Percentiles rank a stretch among this genome's conserved stretches.
phyloP scores from a whole-genome alignment of 2,888 invertebrate species.

The Chrysolina haemoptera region DNA sequence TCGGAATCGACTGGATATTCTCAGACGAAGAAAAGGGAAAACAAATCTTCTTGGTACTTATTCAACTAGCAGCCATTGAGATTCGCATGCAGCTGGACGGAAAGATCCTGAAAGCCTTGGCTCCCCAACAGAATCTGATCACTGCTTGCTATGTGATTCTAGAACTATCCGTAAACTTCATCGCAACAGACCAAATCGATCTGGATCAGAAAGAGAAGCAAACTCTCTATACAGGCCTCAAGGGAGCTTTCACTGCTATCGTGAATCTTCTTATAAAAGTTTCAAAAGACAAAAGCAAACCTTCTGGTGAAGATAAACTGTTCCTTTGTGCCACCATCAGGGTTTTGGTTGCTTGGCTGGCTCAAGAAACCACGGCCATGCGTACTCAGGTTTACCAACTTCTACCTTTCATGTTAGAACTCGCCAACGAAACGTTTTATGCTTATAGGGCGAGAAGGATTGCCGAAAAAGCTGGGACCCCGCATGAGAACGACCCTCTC shows the following conservation, averaged over 20 bases:
- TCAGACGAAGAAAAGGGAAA: conserved; percentile 85
- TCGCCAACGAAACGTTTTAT: conserved; percentile 88
- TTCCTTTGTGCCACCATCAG: conserved; percentile 90
- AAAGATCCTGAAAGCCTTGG: conserved; percentile 84
- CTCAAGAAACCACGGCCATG: conserved; percentile 92
- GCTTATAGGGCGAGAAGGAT: conserved; percentile 79
- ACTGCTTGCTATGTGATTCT: conserved; percentile 87
- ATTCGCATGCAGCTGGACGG: conserved; percentile 95
- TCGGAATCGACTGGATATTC: conserved; percentile 90
- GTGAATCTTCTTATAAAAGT: conserved; percentile 82
- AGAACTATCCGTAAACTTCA: conserved; percentile 84
- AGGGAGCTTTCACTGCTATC: conserved; percentile 89
- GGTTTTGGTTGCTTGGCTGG: conserved; percentile 90
- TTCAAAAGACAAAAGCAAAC: conserved; percentile 82
- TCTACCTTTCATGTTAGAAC: conserved; percentile 84
- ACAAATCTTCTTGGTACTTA: conserved; percentile 85
- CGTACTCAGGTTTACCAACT: conserved; percentile 86
- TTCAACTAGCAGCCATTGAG: conserved; percentile 93
- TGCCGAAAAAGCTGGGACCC: conserved; percentile 77
- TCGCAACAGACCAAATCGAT: conserved; percentile 86
- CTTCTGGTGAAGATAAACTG: conserved; percentile 80
- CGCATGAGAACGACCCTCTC: conserved; percentile 63
- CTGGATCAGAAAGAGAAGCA: conserved; percentile 93
- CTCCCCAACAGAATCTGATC: conserved; percentile 83
- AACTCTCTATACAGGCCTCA: conserved; percentile 89